A percentile compares a stretch with the other conserved stretches of the same genome.
phyloP scores from a whole-genome alignment of 1,140 invertebrate genomes.

The Anastrepha ludens region DNA sequence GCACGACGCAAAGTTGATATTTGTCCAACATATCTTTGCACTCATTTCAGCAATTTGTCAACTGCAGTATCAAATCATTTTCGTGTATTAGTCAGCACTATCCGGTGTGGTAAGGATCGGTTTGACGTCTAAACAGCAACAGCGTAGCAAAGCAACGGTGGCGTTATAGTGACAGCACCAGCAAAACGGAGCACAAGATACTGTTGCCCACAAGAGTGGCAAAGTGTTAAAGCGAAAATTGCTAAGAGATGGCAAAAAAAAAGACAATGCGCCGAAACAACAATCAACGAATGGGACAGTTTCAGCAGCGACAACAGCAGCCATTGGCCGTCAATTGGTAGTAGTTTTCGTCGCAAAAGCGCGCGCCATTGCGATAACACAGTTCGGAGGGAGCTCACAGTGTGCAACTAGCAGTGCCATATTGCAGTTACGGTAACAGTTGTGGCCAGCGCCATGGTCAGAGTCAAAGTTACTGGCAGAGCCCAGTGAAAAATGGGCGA shows the following conservation, averaged over 20 bases:
- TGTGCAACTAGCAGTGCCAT: neutral
- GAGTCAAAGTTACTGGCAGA: neutral
- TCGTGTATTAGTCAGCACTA: conserved; percentile 31
- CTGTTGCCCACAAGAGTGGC: conserved; percentile 8
- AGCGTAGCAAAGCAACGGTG: neutral
- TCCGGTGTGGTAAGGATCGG: neutral
- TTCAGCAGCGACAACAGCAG: conserved; percentile 34
- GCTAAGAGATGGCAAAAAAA: neutral
- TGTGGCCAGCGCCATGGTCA: neutral
- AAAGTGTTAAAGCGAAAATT: conserved; percentile 45
- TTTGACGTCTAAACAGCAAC: neutral
- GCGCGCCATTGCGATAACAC: conserved; percentile 29
- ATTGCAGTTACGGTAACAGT: conserved; percentile 13
- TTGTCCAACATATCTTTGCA: conserved; percentile 41
- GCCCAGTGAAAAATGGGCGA: neutral
- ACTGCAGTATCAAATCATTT: conserved; percentile 35
- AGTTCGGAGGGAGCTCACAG: neutral
- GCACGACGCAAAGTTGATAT: conserved; percentile 4
- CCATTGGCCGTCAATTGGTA: conserved; percentile 17
- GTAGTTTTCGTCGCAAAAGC: neutral
- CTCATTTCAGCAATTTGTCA: conserved; percentile 53
- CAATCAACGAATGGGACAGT: neutral
- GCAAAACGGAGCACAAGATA: conserved; percentile 5
- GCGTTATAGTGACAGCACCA: neutral
- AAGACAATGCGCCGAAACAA: neutral